Base-by-base conservation (phyloP, 2,113 vertebrate genomes). In the Condylura cristata region DNA sequence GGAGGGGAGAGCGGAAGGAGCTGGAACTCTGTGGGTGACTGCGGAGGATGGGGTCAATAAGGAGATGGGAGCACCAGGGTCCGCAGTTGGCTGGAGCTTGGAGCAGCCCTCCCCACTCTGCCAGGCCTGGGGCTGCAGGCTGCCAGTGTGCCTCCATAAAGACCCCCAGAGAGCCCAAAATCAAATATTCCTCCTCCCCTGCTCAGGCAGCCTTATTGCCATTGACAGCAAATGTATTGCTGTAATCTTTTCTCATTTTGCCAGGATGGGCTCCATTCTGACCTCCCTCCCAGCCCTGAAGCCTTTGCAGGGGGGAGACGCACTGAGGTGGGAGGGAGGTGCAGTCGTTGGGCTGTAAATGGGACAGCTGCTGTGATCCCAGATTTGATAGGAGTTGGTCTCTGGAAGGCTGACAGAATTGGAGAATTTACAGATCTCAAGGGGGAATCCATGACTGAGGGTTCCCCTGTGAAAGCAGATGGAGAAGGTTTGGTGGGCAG, bases 201-300 rank as follows among this genome's bases (percentile, higher is more conserved):
- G 93, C 84, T 96, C 95, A 79, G 89, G 88, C 92, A 76, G 96
- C n/a, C 84, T 97, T 97, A 98, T 95, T 97, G 96, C 95, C 95
- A 96, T 76, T 97, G 97, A 97, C 97, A 97, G 97, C 83, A 97
- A 97, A 98, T 96, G 96, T 97, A 97, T 97, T 97, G 96, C 97
- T 97, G 92, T 97, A 97, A 98, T 98, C 94, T 97, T 95, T 93
- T 97, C 95, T 97, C 96, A 97, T 97, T 97, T 97, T 72, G 34
- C 93, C 90, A 66, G 86, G 68, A 96, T 96, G 87, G 94, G 90
- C 86, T 96, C 82, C 91, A 61, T 94, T 93, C 80, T 97, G 97
- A 97, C 95, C 96, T 96, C 83, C 96, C 87, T 93, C 90, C 84
- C 85, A 94, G 87, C 76, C 91, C 93, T 75, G 94, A 94, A 93